phyloP scores from a whole-genome alignment of 2,888 invertebrate species.

The Azorinus chamasolen region DNA sequence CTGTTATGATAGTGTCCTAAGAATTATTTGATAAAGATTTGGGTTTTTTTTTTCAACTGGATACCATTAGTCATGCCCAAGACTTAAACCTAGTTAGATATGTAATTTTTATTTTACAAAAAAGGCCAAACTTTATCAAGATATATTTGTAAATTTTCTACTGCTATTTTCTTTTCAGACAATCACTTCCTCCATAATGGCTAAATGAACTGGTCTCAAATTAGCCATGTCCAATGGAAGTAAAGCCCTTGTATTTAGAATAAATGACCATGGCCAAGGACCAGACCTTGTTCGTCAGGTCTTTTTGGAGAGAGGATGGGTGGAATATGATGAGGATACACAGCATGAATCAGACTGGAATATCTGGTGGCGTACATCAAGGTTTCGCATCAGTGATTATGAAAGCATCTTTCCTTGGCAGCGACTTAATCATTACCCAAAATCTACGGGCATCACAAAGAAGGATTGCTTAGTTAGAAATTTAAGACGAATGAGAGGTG shows the following conservation, averaged over 20 bases:
- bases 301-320: conserved; percentile 93
- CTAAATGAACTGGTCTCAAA: no score
- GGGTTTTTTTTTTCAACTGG: no score
- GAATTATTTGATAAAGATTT: no score
- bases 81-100: no score
- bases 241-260: conserved; percentile 78
- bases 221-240: conserved; percentile 55
- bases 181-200: no score
- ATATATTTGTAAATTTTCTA: no score
- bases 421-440: conserved; percentile 92
- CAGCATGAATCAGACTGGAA: conserved; percentile 90
- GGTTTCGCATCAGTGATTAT: conserved; percentile 89
- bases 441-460: conserved; percentile 91
- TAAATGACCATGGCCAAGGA: conserved; percentile 83
- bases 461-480: conserved; percentile 93
- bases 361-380: conserved; percentile 93
- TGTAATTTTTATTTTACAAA: no score
- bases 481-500: conserved; percentile 92
- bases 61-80: no score
- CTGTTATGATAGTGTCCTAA: no score
- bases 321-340: conserved; percentile 90
- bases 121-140: no score
- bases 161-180: no score
- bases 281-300: conserved; percentile 88
- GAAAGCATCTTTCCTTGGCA: conserved; percentile 83